phyloP scores from a whole-genome alignment of 1,140 invertebrate genomes.

The Tribolium madens region DNA sequence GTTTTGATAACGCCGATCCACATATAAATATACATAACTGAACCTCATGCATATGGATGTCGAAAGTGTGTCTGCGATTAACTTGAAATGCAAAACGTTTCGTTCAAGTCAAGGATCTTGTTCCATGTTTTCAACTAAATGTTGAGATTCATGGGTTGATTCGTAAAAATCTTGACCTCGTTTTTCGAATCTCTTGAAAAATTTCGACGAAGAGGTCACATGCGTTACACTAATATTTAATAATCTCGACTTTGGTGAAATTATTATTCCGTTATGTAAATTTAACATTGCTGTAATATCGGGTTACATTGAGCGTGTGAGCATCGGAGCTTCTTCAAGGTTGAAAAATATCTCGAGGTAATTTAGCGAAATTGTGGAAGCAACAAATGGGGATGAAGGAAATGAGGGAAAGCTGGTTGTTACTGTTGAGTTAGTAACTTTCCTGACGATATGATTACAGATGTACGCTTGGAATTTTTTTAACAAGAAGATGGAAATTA shows the following conservation, averaged over 20 bases:
- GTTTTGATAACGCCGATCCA: too few species aligned
- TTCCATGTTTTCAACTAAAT: too few species aligned
- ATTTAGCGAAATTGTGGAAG: background rate
- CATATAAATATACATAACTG: too few species aligned
- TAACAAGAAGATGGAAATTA: too few species aligned
- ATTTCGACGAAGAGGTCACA: background rate
- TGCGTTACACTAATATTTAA: conserved; percentile 1
- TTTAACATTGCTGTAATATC: conserved; percentile 11
- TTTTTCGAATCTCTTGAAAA: background rate
- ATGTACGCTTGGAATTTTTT: background rate
- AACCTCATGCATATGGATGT: too few species aligned
- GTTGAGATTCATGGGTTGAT: background rate
- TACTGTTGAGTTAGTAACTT: background rate
- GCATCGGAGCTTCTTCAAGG: conserved; percentile 3
- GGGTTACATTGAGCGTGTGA: conserved; percentile 5
- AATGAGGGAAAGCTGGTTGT: background rate
- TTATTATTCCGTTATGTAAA: conserved; percentile 30
- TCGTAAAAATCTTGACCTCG: background rate
- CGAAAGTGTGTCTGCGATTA: too few species aligned
- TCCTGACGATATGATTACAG: background rate
- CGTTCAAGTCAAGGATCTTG: too few species aligned
- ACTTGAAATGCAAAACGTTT: too few species aligned
- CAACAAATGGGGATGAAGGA: background rate
- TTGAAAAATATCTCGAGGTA: conserved; percentile 4
- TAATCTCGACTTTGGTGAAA: conserved; percentile 9